A percentile compares a stretch with the other conserved stretches of the same genome.
phyloP scores from a whole-genome alignment of 2,113 vertebrate genomes.

The Macaca nemestrina region DNA sequence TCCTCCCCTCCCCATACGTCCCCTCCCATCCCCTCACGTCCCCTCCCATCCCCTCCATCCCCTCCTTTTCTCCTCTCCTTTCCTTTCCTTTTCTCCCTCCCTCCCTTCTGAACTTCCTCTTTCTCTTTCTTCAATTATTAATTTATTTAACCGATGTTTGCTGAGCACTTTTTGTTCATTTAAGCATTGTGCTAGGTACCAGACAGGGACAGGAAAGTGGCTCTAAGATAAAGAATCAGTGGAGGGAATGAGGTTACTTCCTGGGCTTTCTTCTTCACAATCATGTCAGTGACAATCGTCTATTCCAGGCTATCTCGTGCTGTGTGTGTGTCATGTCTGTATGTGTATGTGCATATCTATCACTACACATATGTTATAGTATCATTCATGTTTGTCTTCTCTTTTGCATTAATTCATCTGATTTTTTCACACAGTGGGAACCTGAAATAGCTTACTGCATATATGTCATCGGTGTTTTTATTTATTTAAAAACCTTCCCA shows the following conservation, averaged over 20 bases:
- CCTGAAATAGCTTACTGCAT: neutral
- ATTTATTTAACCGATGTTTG: neutral
- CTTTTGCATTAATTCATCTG: neutral
- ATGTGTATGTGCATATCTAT: no score
- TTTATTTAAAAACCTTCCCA: neutral
- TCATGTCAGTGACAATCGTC: neutral
- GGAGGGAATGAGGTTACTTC: neutral
- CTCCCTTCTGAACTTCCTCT: fast-evolving
- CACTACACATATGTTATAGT: neutral
- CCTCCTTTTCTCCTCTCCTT: no score
- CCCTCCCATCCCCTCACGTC: no score
- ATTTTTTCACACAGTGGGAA: neutral
- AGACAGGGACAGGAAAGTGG: neutral
- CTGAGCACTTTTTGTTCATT: neutral
- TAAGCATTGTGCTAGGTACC: neutral
- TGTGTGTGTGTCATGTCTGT: neutral
- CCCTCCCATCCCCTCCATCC: no score
- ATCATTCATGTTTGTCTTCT: neutral
- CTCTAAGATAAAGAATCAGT: neutral
- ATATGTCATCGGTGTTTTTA: neutral
- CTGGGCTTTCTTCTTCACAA: neutral
- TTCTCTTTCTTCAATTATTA: neutral
- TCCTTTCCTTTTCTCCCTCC: fast-evolving
- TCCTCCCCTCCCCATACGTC: fast-evolving
- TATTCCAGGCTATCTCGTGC: neutral